Base-by-base conservation (phyloP, 2,797 vertebrate genomes). In the Anguilla marmorata region DNA sequence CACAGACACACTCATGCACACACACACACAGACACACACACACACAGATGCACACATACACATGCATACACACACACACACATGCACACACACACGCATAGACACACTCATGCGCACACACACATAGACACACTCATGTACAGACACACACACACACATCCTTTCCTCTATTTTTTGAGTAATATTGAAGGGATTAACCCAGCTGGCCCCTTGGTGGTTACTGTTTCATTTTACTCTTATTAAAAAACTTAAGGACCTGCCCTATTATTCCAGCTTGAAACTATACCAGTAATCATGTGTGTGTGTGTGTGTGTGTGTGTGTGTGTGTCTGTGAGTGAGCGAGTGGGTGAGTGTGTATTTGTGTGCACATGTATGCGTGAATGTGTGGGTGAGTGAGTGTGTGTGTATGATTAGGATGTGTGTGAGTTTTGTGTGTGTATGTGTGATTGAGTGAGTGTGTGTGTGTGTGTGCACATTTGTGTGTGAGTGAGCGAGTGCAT, bases 171-270 rank as follows among this genome's bases (percentile, higher is more conserved):
- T 96, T 95, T 97, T 96, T 96, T 97, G 96, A 96, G 98, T 97
- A 99, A 99, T 99, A 99, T 99, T 98, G 98, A 97, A 95, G 96
- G 98, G 98, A 99, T 99, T 99, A 99, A 97, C 97, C 98, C 96
- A 92, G 95, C 95, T 95, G 97, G 96, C 97, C 97, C 97, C 97
- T 96, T 91, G 94, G 97, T 97, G 96, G 97, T 97, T 97, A 97
- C 97, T 96, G 96, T 97, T 98, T 98, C 97, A 98, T 98, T 99
- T 98, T 97, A 98, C 98, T 98, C 97, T 99, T 99, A 99, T 98
- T 99, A 98, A 99, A 98, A 41, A 98, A 98, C 97, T 97, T 98
- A 98, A 97, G 97, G 98, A 98, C 96, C 97, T 97, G 96, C 97
- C 98, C 98, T 98, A 98, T 98, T 99, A 99, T 99, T 98, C 97